Percentiles rank a stretch among this genome's conserved stretches.
Conservation (phyloP, 2,113 vertebrate genomes). For the Pedionomus torquatus region DNA sequence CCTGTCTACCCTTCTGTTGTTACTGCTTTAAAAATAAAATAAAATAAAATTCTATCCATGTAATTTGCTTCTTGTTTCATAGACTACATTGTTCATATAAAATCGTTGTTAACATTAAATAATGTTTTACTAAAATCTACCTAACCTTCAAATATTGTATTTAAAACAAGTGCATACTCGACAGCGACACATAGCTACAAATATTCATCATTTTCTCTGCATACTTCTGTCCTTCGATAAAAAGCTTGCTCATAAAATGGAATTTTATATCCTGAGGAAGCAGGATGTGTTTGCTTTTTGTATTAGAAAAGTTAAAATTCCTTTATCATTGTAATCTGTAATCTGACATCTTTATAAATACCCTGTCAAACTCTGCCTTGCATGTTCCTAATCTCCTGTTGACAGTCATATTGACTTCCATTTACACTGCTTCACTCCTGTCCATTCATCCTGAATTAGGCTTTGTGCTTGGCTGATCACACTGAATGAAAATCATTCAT, state of each 20-base stretch:
- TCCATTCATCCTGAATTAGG: background rate
- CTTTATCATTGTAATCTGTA: background rate
- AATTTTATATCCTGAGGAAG: background rate
- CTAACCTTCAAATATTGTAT: rapidly evolving
- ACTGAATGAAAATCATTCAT: background rate
- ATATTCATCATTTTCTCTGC: background rate
- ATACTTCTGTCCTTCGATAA: background rate
- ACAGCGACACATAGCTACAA: background rate
- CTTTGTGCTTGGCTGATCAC: background rate
- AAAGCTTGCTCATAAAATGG: background rate
- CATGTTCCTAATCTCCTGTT: conserved; percentile 13
- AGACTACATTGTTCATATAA: background rate
- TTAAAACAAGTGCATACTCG: background rate
- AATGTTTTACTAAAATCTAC: background rate
- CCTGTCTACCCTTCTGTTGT: background rate
- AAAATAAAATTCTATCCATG: too few relatives aligned
- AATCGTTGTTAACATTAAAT: background rate
- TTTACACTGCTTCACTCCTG: background rate
- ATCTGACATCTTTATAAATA: background rate
- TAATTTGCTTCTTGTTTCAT: background rate
- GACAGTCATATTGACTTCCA: background rate
- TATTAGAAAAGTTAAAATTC: background rate
- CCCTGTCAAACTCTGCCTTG: background rate
- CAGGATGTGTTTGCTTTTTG: background rate
- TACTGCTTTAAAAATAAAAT: background rate